These are phyloP conservation scores for Ceyx margarethae DNA, from an alignment of 2,113 vertebrate species.

Conservation along the genomic window DNA sequence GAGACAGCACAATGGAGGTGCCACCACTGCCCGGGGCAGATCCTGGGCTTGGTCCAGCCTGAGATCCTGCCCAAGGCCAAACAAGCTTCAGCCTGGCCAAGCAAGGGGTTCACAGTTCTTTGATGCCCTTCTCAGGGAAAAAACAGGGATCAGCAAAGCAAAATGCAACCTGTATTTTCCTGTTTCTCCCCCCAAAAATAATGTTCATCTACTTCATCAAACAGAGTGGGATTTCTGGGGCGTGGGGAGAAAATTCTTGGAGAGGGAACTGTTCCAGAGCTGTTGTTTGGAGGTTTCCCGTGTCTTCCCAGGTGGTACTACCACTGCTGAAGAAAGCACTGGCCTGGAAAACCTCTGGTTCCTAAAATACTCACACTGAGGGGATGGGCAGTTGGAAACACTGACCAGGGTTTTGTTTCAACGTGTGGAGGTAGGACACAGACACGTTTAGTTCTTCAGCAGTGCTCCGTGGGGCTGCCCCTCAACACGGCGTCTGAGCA, in stretches of 20 bases:
- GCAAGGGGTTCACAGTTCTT: background rate
- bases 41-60: background rate
- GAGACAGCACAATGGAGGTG: background rate
- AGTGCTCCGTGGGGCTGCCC: background rate
- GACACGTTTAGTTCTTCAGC: background rate
- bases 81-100: background rate
- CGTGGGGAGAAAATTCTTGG: background rate
- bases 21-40: rapidly evolving
- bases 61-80: background rate
- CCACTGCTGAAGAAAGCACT: background rate
- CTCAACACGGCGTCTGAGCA: background rate
- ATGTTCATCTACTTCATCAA: background rate
- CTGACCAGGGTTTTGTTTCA: background rate
- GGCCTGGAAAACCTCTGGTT: background rate
- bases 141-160: background rate
- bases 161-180: background rate
- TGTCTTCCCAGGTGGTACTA: background rate
- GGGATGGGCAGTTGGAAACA: background rate
- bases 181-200: background rate
- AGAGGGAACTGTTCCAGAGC: background rate
- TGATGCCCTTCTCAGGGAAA: background rate
- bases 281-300: background rate
- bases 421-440: background rate
- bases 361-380: background rate
- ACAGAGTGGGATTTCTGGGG: background rate